phyloP scores from a whole-genome alignment of 2,888 invertebrate genomes.

The Smittia sp. region DNA sequence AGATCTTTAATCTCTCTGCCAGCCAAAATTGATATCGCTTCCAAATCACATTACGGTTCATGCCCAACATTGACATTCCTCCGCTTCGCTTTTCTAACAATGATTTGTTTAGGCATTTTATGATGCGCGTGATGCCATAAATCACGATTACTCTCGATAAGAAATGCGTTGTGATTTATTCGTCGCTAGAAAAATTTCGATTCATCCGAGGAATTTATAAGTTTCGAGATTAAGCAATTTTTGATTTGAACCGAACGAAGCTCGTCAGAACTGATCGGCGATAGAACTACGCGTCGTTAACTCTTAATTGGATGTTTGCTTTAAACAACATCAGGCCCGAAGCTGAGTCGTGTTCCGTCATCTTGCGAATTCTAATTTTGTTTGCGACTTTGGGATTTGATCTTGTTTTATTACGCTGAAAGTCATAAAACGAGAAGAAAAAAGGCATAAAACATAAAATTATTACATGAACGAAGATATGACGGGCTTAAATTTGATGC shows the following conservation, averaged over 20 bases:
- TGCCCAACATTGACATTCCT: conserved; percentile 14
- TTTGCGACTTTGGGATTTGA: conserved; percentile 22
- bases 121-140: conserved; percentile 29
- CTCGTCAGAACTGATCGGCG: no score
- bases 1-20: conserved; percentile 34
- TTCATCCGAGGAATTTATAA: not conserved
- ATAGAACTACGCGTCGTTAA: no score
- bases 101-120: conserved; percentile 31
- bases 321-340: conserved; percentile 33
- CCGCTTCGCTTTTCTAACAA: not conserved
- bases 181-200: not conserved
- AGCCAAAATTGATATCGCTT: conserved; percentile 39
- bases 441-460: conserved; percentile 36
- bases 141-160: conserved; percentile 28
- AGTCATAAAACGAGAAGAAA: conserved; percentile 29
- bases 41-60: conserved; percentile 30
- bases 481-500: conserved; percentile 33
- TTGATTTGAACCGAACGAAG: no score
- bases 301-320: not conserved
- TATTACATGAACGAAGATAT: conserved; percentile 37
- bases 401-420: not conserved
- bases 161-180: conserved; percentile 30
- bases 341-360: conserved; percentile 25
- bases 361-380: conserved; percentile 37
- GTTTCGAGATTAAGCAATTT: conserved; percentile 8